These are phyloP conservation scores for Scrobipalpa atriplicella DNA, from an alignment of 2,888 invertebrate species.

Conservation along the genomic window DNA sequence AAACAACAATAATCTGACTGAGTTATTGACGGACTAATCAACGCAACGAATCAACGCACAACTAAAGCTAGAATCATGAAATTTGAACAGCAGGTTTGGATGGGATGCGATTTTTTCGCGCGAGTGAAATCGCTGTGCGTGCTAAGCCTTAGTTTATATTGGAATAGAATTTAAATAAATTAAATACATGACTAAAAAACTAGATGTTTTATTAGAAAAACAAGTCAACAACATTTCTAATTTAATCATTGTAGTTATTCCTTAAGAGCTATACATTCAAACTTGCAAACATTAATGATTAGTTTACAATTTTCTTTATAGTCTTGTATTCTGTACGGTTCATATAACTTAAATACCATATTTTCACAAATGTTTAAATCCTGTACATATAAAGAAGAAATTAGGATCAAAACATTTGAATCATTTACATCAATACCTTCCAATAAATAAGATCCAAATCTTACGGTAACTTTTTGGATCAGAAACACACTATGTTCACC, in stretches of 20 bases:
- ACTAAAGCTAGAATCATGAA: too few relatives aligned
- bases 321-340: conserved; percentile 58
- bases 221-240: background rate
- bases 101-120: too few relatives aligned
- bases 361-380: conserved; percentile 46
- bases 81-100: too few relatives aligned
- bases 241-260: background rate
- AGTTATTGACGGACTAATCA: too few relatives aligned
- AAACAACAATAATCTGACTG: too few relatives aligned
- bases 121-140: too few relatives aligned
- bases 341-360: conserved; percentile 60
- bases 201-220: background rate
- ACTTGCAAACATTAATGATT: conserved; percentile 69
- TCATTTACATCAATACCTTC: conserved; percentile 51
- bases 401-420: conserved; percentile 53
- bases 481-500: conserved; percentile 53
- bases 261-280: conserved; percentile 51
- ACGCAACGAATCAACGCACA: too few relatives aligned
- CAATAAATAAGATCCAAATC: conserved; percentile 64
- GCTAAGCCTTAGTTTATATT: too few relatives aligned
- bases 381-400: conserved; percentile 57
- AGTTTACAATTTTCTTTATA: conserved; percentile 47
- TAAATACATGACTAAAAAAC: too few relatives aligned
- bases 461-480: conserved; percentile 54
- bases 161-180: too few relatives aligned